Evolutionary conservation across 1,140 invertebrate genomes (phyloP).

Genomic region (Lerema accius): DNA sequence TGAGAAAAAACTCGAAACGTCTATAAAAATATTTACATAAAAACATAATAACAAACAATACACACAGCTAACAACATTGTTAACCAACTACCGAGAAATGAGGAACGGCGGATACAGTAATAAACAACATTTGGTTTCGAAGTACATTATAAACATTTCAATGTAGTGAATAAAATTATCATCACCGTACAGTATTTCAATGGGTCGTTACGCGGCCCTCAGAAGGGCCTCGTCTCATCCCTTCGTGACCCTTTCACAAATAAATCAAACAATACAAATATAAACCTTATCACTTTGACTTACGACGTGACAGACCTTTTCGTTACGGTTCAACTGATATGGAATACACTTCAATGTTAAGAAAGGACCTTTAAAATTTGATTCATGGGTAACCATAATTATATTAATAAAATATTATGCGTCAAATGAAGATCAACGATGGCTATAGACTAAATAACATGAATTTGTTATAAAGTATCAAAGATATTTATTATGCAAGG

Average conservation of each 20-base stretch:
- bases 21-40: neutral
- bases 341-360: no score
- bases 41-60: constrained; percentile 8
- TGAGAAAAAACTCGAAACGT: no score
- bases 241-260: constrained; percentile 6
- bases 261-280: constrained; percentile 1
- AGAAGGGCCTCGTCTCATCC: constrained; percentile 3
- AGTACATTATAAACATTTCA: constrained; percentile 20
- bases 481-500: no score
- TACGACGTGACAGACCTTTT: neutral
- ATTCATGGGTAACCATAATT: no score
- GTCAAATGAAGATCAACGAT: no score
- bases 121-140: constrained; percentile 16
- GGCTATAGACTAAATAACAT: no score
- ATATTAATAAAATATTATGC: no score
- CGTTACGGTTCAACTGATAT: no score
- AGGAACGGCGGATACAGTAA: constrained; percentile 9
- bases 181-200: constrained; percentile 17
- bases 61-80: constrained; percentile 4
- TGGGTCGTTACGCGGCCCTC: constrained; percentile 22
- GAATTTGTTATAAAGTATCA: no score
- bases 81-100: constrained; percentile 18
- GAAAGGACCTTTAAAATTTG: no score
- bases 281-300: constrained; percentile 12
- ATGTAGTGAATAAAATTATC: constrained; percentile 29